Evolutionary conservation across 23 tunicate species (phyloP), one percentile per base, ranked within the genome.

Genomic region (Botrylloides violaceus): DNA sequence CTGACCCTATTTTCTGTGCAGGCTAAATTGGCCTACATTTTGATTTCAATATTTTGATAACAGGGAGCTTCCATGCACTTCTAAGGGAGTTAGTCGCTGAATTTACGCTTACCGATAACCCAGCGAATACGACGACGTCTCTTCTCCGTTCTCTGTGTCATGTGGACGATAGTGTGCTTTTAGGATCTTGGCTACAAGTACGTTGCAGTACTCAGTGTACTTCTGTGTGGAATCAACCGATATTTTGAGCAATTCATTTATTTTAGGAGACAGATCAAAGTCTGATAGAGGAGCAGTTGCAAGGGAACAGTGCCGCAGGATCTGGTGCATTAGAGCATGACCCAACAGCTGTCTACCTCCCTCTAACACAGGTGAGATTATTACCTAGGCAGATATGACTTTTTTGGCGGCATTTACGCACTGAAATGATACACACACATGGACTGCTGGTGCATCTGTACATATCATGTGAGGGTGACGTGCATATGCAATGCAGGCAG

Each of bases 301-400:
- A 83, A 59, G 85, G 85, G 23, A 66, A 74, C 66, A 79, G 83
- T 36, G 81, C 75, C 0, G 64, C 82, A 6, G 96, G 96, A 31
- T 90, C 97, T 4, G 90, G 90, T 7, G 76, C 97, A 1, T 38
- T 90, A 57, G 97, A 90, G 49, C 97, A 90, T 28, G 97, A 90
- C 38, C 81, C 85, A 0, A 83, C 97, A 26, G 68, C 85, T 29
- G 77, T 90, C 6, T 90, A 90, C 78, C 71, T 90, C 12, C 80
- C 78, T 18, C 49, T 84, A 27, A 64, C 80, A 3, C 80, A 66
- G 85, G 97, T 90, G 33, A 20, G 78, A n/a, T n/a, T n/a, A n/a
- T n/a, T n/a, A n/a, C n/a, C n/a, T n/a, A n/a, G n/a, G n/a, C n/a
- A n/a, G n/a, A n/a, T n/a, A n/a, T n/a, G n/a, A n/a, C n/a, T n/a